Conservation (phyloP, 2,113 vertebrate species). For the Sapayoa aenigma region DNA sequence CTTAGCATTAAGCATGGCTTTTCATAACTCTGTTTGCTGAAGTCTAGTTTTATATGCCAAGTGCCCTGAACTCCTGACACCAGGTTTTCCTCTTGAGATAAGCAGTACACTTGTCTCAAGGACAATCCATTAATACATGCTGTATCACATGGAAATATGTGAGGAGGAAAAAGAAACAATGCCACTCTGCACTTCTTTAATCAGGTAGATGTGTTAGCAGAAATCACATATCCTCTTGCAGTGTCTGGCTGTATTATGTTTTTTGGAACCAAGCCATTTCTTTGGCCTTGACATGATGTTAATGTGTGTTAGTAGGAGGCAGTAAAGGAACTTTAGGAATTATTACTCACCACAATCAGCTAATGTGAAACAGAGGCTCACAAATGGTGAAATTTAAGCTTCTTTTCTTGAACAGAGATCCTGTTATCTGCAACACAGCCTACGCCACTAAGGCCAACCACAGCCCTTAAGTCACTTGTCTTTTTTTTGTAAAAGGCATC, state of each 20-base stretch:
- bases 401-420: not conserved
- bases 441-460: no score
- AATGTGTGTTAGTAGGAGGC: not conserved
- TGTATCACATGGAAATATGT: not conserved
- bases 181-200: not conserved
- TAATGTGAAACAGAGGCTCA: not conserved
- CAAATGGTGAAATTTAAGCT: not conserved
- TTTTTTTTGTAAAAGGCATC: not conserved
- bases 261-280: slow-evolving; percentile 28
- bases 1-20: not conserved
- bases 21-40: not conserved
- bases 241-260: not conserved
- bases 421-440: not conserved
- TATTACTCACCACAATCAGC: not conserved
- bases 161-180: slow-evolving; percentile 45
- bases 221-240: not conserved
- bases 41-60: slow-evolving; percentile 5
- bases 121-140: slow-evolving; percentile 23
- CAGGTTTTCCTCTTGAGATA: slow-evolving; percentile 49
- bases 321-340: not conserved
- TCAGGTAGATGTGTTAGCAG: slow-evolving; percentile 36
- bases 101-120: slow-evolving; percentile 32
- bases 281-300: slow-evolving; percentile 5
- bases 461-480: not conserved
- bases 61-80: slow-evolving; percentile 16